Conservation (phyloP, 2,797 vertebrate species). For the Liasis olivaceus region DNA sequence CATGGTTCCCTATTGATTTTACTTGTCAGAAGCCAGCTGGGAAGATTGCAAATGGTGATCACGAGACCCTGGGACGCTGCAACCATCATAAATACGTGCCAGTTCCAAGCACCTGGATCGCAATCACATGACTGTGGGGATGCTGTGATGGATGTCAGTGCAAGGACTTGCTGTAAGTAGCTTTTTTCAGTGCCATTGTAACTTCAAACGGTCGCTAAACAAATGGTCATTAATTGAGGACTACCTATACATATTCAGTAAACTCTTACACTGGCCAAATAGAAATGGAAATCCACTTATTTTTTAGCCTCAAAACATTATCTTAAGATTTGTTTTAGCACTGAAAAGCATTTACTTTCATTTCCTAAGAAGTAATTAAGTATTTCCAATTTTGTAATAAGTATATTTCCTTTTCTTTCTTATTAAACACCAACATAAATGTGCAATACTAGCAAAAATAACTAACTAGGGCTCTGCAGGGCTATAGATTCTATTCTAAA, state of each 20-base stretch:
- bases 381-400: constrained; percentile 40
- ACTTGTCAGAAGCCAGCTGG: too few species aligned
- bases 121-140: too few species aligned
- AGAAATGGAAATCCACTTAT: background rate
- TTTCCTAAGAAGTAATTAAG: background rate
- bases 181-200: too few species aligned
- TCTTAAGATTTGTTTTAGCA: background rate
- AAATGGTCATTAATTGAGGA: too few species aligned
- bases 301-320: background rate
- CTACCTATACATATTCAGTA: background rate
- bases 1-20: too few species aligned
- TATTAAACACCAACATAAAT: constrained; percentile 27
- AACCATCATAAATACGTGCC: too few species aligned
- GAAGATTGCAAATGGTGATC: too few species aligned
- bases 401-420: constrained; percentile 6
- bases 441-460: constrained; percentile 46
- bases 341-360: background rate
- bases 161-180: too few species aligned
- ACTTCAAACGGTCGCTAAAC: too few species aligned
- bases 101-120: too few species aligned
- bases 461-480: constrained; percentile 6
- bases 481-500: background rate
- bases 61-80: too few species aligned
- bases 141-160: too few species aligned
- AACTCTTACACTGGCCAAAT: background rate